Base-by-base conservation (phyloP, 2,888 invertebrate genomes). In the Lasioglossum malachurum region DNA sequence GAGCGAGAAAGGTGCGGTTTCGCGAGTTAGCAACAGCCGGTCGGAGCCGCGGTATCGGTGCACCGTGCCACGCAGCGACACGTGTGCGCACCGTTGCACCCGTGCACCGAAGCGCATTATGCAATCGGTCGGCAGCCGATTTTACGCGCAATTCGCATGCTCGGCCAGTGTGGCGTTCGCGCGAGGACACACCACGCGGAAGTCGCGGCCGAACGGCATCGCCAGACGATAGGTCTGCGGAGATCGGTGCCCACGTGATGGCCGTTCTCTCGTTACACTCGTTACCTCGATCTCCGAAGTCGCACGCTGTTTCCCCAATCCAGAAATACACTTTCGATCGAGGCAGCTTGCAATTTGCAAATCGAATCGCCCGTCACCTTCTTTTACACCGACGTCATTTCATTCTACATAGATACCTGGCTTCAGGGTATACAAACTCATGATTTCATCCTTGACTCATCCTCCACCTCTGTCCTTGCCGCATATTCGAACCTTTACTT, bases 101-200 rank as follows among this genome's bases (percentile, higher is more conserved):
- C 78, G 75, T 75, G 73, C 75, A 71, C 64, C 64, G 72, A 44
- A 57, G 38, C 53, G 74, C 76, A 79, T 88, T 88, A 88, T 83
- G 88, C 88, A 88, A 88, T 83, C 75, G 75, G 72, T 75, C 73
- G 84, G 82, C 4, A n/a, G 35, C 69, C 82, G 84, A 84, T 85
- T 88, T 88, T 80, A 84, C 88, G 88, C 84, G 88, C 82, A 81
- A 87, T 87, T 87, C 87, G 80, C 67, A 74, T 78, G 49, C 82
- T 67, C 44, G 57, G n/a, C 12, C 57, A 12, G n/a, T 12, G 57
- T 23, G 57, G 57, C 12, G 57, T n/a, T 57, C 72, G 49, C 75
- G 73, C 64, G 78, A 35, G 79, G 53, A 82, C 76, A 41, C 75
- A 41, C 75, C 78, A 75, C 84, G 77, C 83, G 87, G 87, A 87